A percentile compares a stretch with the other conserved stretches of the same genome.
Conservation (phyloP, 2,113 vertebrate genomes). For the Holacanthus passer region DNA sequence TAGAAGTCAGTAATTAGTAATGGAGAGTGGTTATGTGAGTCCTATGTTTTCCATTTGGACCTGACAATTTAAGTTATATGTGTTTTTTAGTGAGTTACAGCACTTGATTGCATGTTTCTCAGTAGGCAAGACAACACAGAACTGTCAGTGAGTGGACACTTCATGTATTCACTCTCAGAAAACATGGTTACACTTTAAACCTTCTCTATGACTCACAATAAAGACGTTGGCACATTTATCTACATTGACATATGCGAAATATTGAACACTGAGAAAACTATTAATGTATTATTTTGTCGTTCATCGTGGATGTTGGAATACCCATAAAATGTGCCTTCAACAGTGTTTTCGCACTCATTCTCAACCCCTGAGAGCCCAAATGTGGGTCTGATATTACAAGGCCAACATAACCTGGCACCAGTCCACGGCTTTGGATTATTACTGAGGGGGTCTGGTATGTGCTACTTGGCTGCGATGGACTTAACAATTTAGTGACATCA, state of each 20-base stretch:
- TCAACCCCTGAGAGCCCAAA: constrained; percentile 50
- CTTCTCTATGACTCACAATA: neutral
- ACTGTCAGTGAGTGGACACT: neutral
- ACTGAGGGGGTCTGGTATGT: constrained; percentile 72
- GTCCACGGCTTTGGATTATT: constrained; percentile 65
- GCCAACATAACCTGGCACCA: constrained; percentile 61
- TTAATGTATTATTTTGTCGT: neutral
- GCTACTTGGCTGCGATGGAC: constrained; percentile 44
- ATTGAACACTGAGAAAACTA: constrained; percentile 6
- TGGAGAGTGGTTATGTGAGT: too few relatives aligned
- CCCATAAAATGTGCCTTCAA: neutral
- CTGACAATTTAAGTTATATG: neutral
- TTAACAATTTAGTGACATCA: constrained; percentile 65
- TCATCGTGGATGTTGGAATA: neutral
- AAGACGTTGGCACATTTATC: too few relatives aligned
- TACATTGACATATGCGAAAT: too few relatives aligned
- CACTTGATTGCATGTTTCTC: neutral
- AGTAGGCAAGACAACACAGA: neutral
- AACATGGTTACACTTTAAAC: neutral
- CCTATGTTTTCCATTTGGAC: neutral
- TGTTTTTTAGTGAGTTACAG: neutral
- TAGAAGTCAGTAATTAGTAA: too few relatives aligned
- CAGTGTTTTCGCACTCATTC: constrained; percentile 27
- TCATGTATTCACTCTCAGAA: neutral
- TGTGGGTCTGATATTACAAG: constrained; percentile 48